A percentile compares a stretch with the other conserved stretches of the same genome.
Conservation (phyloP, 1,140 invertebrate species). For the Cyphomyrmex costatus region DNA sequence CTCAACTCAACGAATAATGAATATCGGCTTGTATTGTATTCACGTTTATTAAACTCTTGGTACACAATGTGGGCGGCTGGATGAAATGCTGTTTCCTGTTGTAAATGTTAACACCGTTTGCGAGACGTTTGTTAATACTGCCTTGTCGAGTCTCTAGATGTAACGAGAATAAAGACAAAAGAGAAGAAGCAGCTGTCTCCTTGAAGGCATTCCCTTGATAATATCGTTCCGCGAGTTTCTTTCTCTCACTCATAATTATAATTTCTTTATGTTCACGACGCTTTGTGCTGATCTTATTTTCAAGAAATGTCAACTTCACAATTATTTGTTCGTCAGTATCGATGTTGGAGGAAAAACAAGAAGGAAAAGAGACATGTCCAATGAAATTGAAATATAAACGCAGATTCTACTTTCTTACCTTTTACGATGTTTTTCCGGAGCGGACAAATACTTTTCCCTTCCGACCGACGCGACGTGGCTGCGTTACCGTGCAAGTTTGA, state of each 20-base stretch:
- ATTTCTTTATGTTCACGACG: constrained; percentile 1
- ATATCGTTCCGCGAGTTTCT: background rate
- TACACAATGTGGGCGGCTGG: background rate
- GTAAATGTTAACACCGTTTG: constrained; percentile 30
- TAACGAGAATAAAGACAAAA: constrained; percentile 29
- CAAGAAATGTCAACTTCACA: background rate
- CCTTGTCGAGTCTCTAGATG: background rate
- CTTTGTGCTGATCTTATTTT: constrained; percentile 18
- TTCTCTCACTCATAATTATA: background rate
- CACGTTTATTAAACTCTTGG: constrained; percentile 20
- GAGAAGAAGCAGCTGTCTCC: constrained; percentile 18
- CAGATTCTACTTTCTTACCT: constrained; percentile 11
- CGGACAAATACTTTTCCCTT: background rate
- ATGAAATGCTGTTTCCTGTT: constrained; percentile 30
- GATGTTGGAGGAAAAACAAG: background rate
- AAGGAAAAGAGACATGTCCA: background rate
- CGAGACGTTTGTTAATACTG: constrained; percentile 14
- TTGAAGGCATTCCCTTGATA: constrained; percentile 3
- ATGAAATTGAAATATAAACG: background rate
- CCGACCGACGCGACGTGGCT: no score
- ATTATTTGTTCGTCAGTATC: background rate
- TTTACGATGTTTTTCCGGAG: constrained; percentile 18
- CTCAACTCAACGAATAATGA: background rate
- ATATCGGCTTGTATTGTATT: background rate
- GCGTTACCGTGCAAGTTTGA: constrained; percentile 31